Evolutionary conservation across 2,113 vertebrate genomes (phyloP).

Genomic region (Albula goreensis): DNA sequence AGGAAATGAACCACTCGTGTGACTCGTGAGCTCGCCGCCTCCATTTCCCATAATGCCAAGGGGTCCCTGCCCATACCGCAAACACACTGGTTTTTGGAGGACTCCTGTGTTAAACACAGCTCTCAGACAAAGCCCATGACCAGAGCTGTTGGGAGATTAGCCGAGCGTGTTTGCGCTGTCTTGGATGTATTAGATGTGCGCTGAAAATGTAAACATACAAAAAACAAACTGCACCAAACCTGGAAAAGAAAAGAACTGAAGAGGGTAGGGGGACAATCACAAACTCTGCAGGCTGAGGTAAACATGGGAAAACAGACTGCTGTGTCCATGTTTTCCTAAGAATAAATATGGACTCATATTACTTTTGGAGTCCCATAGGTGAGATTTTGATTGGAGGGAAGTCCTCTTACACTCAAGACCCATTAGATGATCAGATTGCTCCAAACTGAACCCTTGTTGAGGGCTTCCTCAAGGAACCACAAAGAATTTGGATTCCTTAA

Average conservation of each 20-base stretch:
- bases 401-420: too few relatives aligned
- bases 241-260: neutral
- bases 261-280: neutral
- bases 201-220: neutral
- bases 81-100: conserved; percentile 5
- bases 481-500: too few relatives aligned
- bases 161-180: neutral
- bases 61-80: neutral
- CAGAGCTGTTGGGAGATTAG: neutral
- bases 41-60: neutral
- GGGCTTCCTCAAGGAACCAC: too few relatives aligned
- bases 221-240: neutral
- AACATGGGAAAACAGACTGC: neutral
- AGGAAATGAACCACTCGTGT: too few relatives aligned
- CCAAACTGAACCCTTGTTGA: too few relatives aligned
- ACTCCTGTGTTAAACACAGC: too few relatives aligned
- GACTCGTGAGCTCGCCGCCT: conserved; percentile 11
- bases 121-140: neutral
- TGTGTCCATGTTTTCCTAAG: neutral
- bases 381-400: too few relatives aligned
- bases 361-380: neutral
- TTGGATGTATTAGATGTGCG: neutral
- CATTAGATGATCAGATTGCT: too few relatives aligned
- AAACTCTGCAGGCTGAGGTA: neutral
- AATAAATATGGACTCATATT: neutral